A percentile compares a stretch with the other conserved stretches of the same genome.
phyloP scores from a whole-genome alignment of 2,797 vertebrate genomes.

The Acanthis flammea region DNA sequence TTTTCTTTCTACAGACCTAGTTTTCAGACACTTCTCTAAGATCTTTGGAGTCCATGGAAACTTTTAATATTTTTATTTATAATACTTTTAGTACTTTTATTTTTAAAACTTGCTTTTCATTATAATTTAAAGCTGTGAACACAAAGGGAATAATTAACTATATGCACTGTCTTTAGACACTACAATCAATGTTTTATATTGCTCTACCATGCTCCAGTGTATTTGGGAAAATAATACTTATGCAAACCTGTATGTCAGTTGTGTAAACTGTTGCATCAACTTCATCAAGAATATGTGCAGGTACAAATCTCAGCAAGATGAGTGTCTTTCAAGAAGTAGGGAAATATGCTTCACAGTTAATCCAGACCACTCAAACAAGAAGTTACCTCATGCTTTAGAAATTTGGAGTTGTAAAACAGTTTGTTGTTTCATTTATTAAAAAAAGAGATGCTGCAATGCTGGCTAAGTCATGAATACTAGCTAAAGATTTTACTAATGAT shows the following conservation, averaged over 20 bases:
- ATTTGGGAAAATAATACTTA: background rate
- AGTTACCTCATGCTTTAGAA: background rate
- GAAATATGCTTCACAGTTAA: background rate
- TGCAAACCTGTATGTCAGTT: background rate
- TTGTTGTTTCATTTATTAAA: background rate
- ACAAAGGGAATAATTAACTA: constrained; percentile 27
- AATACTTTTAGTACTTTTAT: background rate
- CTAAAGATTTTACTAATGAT: background rate
- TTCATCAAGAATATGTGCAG: background rate
- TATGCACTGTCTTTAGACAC: background rate
- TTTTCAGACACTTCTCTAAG: background rate
- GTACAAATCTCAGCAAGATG: background rate
- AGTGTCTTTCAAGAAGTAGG: background rate
- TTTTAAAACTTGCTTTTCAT: background rate
- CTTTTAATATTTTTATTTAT: background rate
- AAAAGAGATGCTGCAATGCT: background rate
- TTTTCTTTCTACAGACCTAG: background rate
- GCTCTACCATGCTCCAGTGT: background rate
- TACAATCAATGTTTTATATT: background rate
- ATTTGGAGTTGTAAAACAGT: background rate
- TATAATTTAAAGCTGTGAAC: background rate
- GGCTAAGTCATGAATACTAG: background rate
- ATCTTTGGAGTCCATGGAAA: background rate
- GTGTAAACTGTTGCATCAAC: background rate
- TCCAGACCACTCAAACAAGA: background rate